Percentiles rank a stretch among this genome's conserved stretches.
These are phyloP conservation scores for Philotrypesis tridentata DNA, from an alignment of 1,140 invertebrate genomes.

Conservation along the genomic window DNA sequence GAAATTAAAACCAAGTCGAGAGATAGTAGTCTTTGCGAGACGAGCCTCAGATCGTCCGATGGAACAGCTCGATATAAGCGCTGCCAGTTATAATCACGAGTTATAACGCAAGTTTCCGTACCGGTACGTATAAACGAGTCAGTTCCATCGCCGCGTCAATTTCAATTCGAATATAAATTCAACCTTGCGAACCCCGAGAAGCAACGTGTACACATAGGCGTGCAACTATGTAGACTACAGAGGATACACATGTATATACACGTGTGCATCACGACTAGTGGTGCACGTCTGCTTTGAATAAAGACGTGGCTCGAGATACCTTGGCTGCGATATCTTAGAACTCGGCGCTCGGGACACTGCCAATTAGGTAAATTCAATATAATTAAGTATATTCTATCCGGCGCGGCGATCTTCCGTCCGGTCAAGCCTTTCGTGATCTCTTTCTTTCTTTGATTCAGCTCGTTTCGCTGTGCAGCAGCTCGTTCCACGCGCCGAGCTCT, in stretches of 20 bases:
- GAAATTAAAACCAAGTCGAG: constrained; percentile 1
- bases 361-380: constrained; percentile 64
- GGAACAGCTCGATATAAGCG: constrained; percentile 40
- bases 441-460: constrained; percentile 26
- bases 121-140: constrained; percentile 23
- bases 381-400: constrained; percentile 61
- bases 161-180: constrained; percentile 53
- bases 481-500: background rate
- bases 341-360: constrained; percentile 28
- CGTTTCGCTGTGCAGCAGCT: background rate
- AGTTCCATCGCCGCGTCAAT: constrained; percentile 38
- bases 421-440: constrained; percentile 42
- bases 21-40: constrained; percentile 1
- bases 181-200: constrained; percentile 9
- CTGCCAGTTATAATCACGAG: constrained; percentile 50
- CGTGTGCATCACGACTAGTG: background rate
- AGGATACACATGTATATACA: no score
- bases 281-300: constrained; percentile 41
- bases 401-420: constrained; percentile 45
- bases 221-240: background rate
- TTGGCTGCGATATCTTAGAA: constrained; percentile 50
- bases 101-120: constrained; percentile 47
- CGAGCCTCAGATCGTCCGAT: constrained; percentile 29
- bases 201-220: background rate
- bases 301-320: constrained; percentile 56